phyloP scores from a whole-genome alignment of 2,797 vertebrate species.

The Protosalanx chinensis region DNA sequence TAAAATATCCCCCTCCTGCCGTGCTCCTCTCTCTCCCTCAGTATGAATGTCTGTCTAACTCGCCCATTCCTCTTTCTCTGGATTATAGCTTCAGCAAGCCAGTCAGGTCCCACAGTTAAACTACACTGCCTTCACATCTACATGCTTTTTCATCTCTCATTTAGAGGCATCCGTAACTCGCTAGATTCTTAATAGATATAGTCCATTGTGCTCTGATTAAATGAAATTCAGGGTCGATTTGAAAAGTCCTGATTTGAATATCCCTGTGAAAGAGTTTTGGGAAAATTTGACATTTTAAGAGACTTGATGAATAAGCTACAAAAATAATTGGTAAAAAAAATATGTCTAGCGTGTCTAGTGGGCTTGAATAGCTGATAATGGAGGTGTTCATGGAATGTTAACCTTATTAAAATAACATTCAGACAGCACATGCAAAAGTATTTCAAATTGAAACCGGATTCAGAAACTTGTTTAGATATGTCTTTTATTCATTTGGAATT shows the following conservation, averaged over 20 bases:
- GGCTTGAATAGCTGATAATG: not conserved
- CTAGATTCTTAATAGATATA: not conserved
- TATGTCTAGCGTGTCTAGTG: not conserved
- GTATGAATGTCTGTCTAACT: constrained; percentile 60
- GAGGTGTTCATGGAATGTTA: not conserved
- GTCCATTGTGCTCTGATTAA: constrained; percentile 36
- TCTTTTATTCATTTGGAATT: not conserved
- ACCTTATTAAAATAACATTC: not conserved
- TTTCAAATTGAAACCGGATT: constrained; percentile 9
- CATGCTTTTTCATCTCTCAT: constrained; percentile 41
- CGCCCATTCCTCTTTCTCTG: constrained; percentile 49
- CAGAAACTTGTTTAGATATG: constrained; percentile 12
- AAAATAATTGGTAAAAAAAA: constrained; percentile 15
- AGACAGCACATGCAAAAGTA: not conserved
- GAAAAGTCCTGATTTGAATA: constrained; percentile 12
- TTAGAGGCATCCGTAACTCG: constrained; percentile 33
- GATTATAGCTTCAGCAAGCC: constrained; percentile 18
- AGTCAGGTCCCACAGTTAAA: constrained; percentile 55
- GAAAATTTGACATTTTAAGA: not conserved
- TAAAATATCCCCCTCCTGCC: not conserved
- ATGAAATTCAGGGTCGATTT: constrained; percentile 30
- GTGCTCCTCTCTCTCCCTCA: constrained; percentile 29
- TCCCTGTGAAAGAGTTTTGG: not conserved
- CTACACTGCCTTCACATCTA: constrained; percentile 59
- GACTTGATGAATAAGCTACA: constrained; percentile 1